phyloP scores from a whole-genome alignment of 2,888 invertebrate species.

The Netelia fuscicornis region DNA sequence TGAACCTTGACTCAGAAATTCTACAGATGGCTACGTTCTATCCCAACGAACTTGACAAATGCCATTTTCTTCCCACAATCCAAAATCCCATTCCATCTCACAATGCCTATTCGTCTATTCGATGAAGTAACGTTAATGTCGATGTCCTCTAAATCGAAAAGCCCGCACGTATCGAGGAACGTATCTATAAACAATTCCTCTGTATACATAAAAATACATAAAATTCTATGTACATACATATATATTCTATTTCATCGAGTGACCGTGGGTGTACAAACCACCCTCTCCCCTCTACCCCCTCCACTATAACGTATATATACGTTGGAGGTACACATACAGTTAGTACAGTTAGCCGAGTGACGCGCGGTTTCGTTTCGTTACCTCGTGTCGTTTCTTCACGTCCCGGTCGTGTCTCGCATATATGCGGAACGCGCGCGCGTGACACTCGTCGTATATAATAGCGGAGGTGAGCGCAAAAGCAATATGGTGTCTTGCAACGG shows the following conservation, averaged over 20 bases:
- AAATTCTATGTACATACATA: constrained; percentile 16
- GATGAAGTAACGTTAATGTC: constrained; percentile 50
- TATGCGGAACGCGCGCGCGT: constrained; percentile 18
- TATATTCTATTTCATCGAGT: constrained; percentile 42
- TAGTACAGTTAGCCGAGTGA: constrained; percentile 82
- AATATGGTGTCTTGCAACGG: constrained; percentile 77
- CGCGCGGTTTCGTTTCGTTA: constrained; percentile 80
- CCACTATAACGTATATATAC: not conserved
- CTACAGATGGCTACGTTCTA: too few relatives aligned
- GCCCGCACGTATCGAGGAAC: constrained; percentile 41
- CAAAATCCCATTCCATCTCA: constrained; percentile 36
- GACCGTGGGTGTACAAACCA: constrained; percentile 61
- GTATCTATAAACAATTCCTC: not conserved
- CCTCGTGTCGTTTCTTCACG: constrained; percentile 54
- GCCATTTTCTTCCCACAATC: not conserved
- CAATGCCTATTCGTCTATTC: constrained; percentile 22
- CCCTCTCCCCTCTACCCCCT: not conserved
- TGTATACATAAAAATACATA: not conserved
- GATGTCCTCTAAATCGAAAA: constrained; percentile 63
- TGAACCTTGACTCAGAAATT: too few relatives aligned
- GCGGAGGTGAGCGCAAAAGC: constrained; percentile 38
- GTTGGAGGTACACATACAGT: constrained; percentile 50
- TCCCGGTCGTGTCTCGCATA: constrained; percentile 27
- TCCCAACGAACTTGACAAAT: too few relatives aligned
- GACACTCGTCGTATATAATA: constrained; percentile 38